Evolutionary conservation across 2,113 vertebrate genomes (phyloP).

Genomic region (Melanotaenia duboulayi): DNA sequence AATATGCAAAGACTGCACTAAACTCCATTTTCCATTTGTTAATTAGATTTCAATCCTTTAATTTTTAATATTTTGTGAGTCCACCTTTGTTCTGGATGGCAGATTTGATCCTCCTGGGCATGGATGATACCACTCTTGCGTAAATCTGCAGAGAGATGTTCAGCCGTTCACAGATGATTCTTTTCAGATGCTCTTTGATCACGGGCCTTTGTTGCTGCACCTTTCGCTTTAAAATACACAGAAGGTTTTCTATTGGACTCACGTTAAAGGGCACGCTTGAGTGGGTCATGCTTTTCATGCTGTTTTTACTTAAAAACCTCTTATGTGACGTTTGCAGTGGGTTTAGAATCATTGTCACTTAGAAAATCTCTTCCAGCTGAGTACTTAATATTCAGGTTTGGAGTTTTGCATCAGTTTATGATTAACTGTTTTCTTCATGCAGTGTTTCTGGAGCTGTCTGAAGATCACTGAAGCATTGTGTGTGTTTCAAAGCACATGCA

Average conservation of each 20-base stretch:
- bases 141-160: neutral
- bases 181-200: slow-evolving; percentile 1
- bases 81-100: neutral
- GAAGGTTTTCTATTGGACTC: neutral
- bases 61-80: neutral
- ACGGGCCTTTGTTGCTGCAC: neutral
- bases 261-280: neutral
- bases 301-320: neutral
- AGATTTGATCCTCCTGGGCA: neutral
- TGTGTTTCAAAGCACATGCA: no score
- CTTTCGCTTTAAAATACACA: neutral
- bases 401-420: no score
- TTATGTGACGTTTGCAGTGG: neutral
- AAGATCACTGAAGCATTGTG: no score
- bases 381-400: no score
- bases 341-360: neutral
- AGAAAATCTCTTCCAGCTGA: no score
- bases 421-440: no score
- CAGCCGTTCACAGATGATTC: neutral
- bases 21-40: neutral
- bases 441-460: no score
- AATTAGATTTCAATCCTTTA: neutral
- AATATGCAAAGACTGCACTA: no score
- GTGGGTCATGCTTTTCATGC: neutral
- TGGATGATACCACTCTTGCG: neutral